Evolutionary conservation across 2,888 invertebrate genomes (phyloP).

Genomic region (Dorcus parallelipipedus): DNA sequence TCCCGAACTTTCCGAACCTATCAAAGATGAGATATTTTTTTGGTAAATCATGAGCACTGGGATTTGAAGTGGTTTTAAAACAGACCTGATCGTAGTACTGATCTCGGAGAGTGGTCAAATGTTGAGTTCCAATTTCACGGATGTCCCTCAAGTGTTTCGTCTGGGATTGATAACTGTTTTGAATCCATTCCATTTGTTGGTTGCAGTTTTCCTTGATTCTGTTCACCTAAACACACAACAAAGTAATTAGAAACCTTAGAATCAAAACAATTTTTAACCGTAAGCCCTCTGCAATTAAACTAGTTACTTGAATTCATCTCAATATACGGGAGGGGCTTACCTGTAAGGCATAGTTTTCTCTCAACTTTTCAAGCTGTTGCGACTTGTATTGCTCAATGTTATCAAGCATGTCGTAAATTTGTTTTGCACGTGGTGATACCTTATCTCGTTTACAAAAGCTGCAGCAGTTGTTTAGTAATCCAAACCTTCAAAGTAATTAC

Average conservation of each 20-base stretch:
- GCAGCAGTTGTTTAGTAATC: slow-evolving; percentile 67
- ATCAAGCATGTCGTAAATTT: slow-evolving; percentile 84
- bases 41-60: not conserved
- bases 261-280: not conserved
- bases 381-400: slow-evolving; percentile 88
- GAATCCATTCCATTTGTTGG: slow-evolving; percentile 91
- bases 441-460: slow-evolving; percentile 70
- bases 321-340: slow-evolving; percentile 46
- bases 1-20: slow-evolving; percentile 89
- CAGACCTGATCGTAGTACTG: slow-evolving; percentile 89
- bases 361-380: slow-evolving; percentile 80
- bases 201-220: slow-evolving; percentile 91
- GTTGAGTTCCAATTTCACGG: slow-evolving; percentile 86
- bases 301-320: not conserved
- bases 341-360: slow-evolving; percentile 91
- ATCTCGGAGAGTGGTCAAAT: slow-evolving; percentile 80
- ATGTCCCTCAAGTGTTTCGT: slow-evolving; percentile 83
- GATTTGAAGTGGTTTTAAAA: not conserved
- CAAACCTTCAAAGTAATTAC: slow-evolving; percentile 58
- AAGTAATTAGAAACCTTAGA: slow-evolving; percentile 6
- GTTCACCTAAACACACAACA: slow-evolving; percentile 57
- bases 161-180: slow-evolving; percentile 86
- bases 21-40: slow-evolving; percentile 26
- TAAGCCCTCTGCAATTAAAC: not conserved
- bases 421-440: slow-evolving; percentile 74